phyloP scores from a whole-genome alignment of 2,888 invertebrate genomes.

The Hybos culiciformis region DNA sequence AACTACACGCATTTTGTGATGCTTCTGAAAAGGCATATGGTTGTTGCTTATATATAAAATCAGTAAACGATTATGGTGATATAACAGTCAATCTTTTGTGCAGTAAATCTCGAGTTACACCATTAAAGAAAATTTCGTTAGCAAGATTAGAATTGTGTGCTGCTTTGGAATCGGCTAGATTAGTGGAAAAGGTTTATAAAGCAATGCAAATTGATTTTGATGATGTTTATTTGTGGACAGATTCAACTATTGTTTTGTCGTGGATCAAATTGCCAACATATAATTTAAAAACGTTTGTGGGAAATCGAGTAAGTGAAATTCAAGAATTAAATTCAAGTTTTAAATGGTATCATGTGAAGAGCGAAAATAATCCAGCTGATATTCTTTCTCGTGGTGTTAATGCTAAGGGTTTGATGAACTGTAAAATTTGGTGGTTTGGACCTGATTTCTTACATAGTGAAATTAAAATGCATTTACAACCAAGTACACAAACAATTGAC shows the following conservation, averaged over 20 bases:
- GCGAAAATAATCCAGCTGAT: constrained; percentile 22
- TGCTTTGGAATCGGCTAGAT: constrained; percentile 1
- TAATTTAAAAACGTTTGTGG: neutral
- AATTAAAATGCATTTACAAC: neutral
- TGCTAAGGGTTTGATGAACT: constrained; percentile 5
- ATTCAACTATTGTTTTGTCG: too few species aligned
- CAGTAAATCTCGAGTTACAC: constrained; percentile 9
- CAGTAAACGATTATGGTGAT: constrained; percentile 1
- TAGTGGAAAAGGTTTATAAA: neutral
- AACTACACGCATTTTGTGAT: constrained; percentile 12
- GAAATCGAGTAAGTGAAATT: neutral
- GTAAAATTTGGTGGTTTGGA: constrained; percentile 1
- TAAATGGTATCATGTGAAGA: constrained; percentile 11
- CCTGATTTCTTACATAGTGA: neutral
- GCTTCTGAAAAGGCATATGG: constrained; percentile 11
- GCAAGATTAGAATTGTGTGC: constrained; percentile 8
- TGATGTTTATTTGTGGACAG: neutral
- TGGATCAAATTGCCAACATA: too few species aligned
- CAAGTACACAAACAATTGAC: neutral
- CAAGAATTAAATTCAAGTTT: neutral
- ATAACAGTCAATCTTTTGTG: constrained; percentile 7
- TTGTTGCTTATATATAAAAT: constrained; percentile 1
- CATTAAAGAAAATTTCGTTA: constrained; percentile 6
- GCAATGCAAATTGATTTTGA: too few species aligned
- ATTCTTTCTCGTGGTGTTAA: constrained; percentile 19